These are phyloP conservation scores for Calonectris borealis DNA, from an alignment of 2,113 vertebrate species.

Conservation along the genomic window DNA sequence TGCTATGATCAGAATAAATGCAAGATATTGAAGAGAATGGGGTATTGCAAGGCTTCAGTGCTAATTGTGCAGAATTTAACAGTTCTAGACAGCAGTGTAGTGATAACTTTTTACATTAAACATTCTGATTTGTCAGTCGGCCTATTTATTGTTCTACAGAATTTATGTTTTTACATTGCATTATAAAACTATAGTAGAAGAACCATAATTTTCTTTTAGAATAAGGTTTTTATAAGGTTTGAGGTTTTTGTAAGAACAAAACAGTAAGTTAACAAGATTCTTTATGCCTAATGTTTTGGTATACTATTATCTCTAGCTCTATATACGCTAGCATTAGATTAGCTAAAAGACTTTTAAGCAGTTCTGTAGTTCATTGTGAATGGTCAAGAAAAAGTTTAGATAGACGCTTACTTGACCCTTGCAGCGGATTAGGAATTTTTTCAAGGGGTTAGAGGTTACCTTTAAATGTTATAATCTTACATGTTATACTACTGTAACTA, in stretches of 20 bases:
- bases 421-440: background rate
- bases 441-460: background rate
- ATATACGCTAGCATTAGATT: background rate
- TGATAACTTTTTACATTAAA: background rate
- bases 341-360: background rate
- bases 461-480: background rate
- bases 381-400: background rate
- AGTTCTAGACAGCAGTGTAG: background rate
- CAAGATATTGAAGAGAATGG: background rate
- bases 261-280: background rate
- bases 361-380: background rate
- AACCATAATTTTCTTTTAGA: background rate
- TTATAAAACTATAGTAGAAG: background rate
- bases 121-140: background rate
- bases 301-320: background rate
- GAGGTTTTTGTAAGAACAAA: background rate
- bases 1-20: background rate
- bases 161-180: background rate
- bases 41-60: background rate
- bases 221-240: background rate
- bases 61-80: background rate
- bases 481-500: background rate
- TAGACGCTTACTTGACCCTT: background rate
- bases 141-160: background rate
- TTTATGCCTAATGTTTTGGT: background rate